phyloP scores from a whole-genome alignment of 2,113 vertebrate species.

The Pluvianellus socialis region DNA sequence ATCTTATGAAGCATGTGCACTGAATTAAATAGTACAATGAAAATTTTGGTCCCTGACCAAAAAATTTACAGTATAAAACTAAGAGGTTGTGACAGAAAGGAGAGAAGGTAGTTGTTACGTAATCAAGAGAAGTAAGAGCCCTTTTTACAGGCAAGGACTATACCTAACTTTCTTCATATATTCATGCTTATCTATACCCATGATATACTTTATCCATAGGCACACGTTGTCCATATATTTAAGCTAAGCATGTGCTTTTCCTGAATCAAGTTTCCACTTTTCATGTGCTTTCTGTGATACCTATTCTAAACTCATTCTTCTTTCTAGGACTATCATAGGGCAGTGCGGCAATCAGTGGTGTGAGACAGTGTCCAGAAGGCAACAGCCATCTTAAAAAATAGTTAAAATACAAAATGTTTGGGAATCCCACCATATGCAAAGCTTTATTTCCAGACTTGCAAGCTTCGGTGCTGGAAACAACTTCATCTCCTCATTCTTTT shows the following conservation, averaged over 20 bases:
- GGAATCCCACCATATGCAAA: not conserved
- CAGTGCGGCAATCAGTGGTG: not conserved
- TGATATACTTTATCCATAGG: not conserved
- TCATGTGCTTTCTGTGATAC: not conserved
- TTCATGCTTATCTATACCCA: not conserved
- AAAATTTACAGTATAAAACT: not conserved
- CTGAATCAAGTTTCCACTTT: not conserved
- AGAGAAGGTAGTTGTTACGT: not conserved
- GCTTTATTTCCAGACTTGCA: constrained; percentile 24
- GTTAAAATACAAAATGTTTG: not conserved
- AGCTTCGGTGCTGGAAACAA: constrained; percentile 11
- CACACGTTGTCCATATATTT: not conserved
- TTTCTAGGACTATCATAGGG: not conserved
- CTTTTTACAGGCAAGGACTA: not conserved
- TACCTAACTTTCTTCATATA: not conserved
- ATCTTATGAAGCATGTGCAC: not conserved
- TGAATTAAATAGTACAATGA: not conserved
- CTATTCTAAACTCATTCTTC: not conserved
- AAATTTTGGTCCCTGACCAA: not conserved
- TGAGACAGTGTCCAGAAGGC: not conserved
- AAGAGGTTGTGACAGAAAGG: not conserved
- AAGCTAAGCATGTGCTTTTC: not conserved
- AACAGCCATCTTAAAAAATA: not conserved
- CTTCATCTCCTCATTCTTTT: constrained; percentile 11
- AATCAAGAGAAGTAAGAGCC: not conserved